Evolutionary conservation across 2,113 vertebrate species (phyloP), one percentile per base, ranked within the genome.

Genomic region (Patagioenas fasciata): DNA sequence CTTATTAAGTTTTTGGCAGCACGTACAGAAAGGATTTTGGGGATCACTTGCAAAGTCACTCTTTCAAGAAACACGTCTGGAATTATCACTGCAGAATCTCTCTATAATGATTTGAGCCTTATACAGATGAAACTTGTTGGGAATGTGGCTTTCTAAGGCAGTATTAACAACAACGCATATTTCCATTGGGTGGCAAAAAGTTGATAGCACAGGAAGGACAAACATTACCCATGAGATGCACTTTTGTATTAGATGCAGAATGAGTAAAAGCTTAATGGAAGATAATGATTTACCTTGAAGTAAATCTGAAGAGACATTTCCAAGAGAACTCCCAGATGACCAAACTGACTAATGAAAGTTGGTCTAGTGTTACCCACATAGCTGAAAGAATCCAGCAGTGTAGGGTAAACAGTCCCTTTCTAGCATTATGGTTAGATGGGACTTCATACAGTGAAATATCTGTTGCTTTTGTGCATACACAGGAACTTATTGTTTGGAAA

Each of bases 401-500:
- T 73, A 64, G 29, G 2, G 6, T 69, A 10, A 40, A 32, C 44
- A 32, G n/a, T 78, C 36, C 20, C 15, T 82, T 82, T 92, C 15
- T 38, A 53, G 7, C 26, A 10, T 23, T 80, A n/a, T 50, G 26
- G 12, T 53, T 32, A 4, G 38, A 67, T 25, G 25, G 10, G 47
- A 17, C 15, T 73, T 91, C 12, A n/a, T 26, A 15, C 17, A 67
- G 48, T 58, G 75, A 15, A 67, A 42, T 79, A 23, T 42, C 8
- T 15, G 20, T 11, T 60, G 42, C 19, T 88, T 88, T 81, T 74
- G 32, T 79, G 25, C 9, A 20, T 29, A 29, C 24, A 15, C 12
- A n/a, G 12, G 34, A 82, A 25, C 19, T 2, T 17, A 32, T 9
- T 0, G 0, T 51, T 82, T 5, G 1, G 44, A 84, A 12, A 61